Evolutionary conservation across 2,113 vertebrate species (phyloP), one percentile per base, ranked within the genome.

Genomic region (Baryphthengus martii): DNA sequence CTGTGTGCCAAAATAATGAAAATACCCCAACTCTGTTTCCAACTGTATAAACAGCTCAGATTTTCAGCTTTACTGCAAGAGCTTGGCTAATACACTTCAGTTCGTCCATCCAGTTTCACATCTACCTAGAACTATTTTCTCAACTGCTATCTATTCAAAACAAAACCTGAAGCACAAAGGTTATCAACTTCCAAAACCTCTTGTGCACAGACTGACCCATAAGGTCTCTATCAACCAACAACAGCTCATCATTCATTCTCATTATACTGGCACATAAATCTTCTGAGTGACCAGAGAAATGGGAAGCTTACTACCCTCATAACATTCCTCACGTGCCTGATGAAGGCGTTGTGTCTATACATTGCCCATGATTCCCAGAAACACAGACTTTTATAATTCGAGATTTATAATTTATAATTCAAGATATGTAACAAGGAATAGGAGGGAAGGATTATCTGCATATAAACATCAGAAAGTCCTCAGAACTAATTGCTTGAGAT

Each of bases 251-350:
- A 74, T 78, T 90, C 79, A 90, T 81, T 90, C 80, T 93, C 52
- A 39, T 92, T 92, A 85, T 25, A 84, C 65, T 84, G 65, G 89
- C 76, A 92, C 73, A 95, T 90, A 95, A 95, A 95, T 86, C 86
- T 81, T 81, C 47, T 37, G 25, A 89, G 65, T 65, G 91, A 74
- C 68, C 84, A 93, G 52, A 61, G 76, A 81, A 89, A 93, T 0
- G 6, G 71, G 72, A 88, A 93, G 72, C 42, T 85, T 84, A 72
- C 86, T 95, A 75, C 44, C 29, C 84, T 95, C 73, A 52, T 71
- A 95, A 89, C 95, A 93, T 97, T 97, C 93, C 65, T 96, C 3
- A 13, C 10, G 0, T 93, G 89, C 52, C 70, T 95, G 76, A 50
- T 81, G 86, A 80, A 96, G 86, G 65, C 6, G 1, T 88, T 92